Evolutionary conservation across 1,140 invertebrate genomes (phyloP), one percentile per base, ranked within the genome.

Genomic region (Panagrolaimus sp.): DNA sequence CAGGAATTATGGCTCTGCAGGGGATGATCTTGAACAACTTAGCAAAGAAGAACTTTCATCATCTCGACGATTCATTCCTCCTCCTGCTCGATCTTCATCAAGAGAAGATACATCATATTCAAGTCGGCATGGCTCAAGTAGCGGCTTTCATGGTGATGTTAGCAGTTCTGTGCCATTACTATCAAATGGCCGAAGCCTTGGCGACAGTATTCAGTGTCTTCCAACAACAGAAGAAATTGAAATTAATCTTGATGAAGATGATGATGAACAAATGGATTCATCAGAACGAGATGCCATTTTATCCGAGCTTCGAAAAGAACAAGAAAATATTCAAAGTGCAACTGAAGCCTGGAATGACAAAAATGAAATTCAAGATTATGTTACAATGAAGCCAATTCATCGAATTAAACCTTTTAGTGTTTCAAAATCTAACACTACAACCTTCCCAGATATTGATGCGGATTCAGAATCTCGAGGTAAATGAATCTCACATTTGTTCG

Each of bases 311-410:
- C 63, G 44, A 65, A 21, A 24, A 21, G 38, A 43, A 44, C 63
- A 43, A 17, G 21, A 65, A 9, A 21, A 32, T 12, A 14, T 46
- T 8, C 24, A 44, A 14, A 65, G n/a, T 5, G 44, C 38, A 15
- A 65, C 38, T 3, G 38, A 65, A 43, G 44, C 38, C 0, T 44
- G 32, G 66, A 15, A 43, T 24, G 55, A 68, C 15, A 28, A 63
- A 21, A 7, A 52, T 43, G n/a, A 65, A 32, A 52, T 28, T 24
- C 43, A 28, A 43, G 74, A 76, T 65, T 76, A 76, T 58, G 46
- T 76, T n/a, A 76, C 74, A 14, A 76, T 76, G 74, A 76, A 76
- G 28, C 74, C 74, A 21, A 62, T 58, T 0, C 28, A 21, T 21
- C 21, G 28, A 28, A 58, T 58, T 26, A 58, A 58, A n/a, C 52